Percentiles rank a stretch among this genome's conserved stretches.
phyloP scores from a whole-genome alignment of 2,888 invertebrate genomes.

The Ctena decussata region DNA sequence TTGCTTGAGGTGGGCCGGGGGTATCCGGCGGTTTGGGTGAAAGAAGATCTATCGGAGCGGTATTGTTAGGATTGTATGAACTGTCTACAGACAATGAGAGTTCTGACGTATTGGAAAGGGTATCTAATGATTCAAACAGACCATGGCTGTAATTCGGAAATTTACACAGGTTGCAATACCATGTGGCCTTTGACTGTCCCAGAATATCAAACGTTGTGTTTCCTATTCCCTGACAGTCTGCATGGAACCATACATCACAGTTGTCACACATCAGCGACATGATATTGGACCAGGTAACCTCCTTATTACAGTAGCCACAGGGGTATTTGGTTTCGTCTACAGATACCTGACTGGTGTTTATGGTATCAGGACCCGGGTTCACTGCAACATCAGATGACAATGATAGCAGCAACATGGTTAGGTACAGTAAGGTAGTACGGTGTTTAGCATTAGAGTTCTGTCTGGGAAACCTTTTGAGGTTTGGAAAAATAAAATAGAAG shows the following conservation, averaged over 20 bases:
- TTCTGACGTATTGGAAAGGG: not conserved
- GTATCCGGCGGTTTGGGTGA: not conserved
- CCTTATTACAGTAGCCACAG: not conserved
- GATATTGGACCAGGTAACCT: not conserved
- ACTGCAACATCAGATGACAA: not conserved
- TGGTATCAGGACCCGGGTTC: not conserved
- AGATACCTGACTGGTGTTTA: not conserved
- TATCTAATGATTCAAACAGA: not conserved
- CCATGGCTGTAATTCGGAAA: not conserved
- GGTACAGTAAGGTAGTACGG: not conserved
- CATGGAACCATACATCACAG: not conserved
- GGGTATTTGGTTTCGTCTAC: not conserved
- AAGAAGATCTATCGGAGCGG: not conserved
- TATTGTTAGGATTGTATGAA: no score
- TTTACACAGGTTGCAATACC: not conserved
- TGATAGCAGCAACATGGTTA: not conserved
- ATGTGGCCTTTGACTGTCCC: not conserved
- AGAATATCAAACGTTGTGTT: not conserved
- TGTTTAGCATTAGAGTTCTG: not conserved
- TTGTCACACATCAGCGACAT: slow-evolving; percentile 15
- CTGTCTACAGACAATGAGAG: not conserved
- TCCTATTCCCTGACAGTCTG: not conserved
- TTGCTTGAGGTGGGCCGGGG: not conserved
- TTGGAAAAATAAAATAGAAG: not conserved
- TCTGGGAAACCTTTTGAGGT: not conserved